Conservation (phyloP, 2,113 vertebrate species). For the Rhinopomastus cyanomelas region DNA sequence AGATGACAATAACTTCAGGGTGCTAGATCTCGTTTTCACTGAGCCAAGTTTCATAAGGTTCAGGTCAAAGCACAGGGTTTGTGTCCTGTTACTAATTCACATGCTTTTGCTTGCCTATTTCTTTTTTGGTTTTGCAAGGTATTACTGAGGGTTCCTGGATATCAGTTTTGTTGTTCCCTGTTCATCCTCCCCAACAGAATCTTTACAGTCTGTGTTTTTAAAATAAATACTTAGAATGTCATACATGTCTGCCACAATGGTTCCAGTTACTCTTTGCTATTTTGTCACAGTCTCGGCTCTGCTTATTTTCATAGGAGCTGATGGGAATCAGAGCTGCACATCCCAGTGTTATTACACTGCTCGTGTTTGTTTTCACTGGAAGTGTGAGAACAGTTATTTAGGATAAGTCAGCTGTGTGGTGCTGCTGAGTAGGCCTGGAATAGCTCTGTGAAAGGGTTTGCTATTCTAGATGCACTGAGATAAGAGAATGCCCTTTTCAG, state of each 20-base stretch:
- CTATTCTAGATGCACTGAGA: not conserved
- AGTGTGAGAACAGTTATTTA: conserved; percentile 60
- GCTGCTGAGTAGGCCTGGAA: conserved; percentile 9
- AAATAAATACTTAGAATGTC: conserved; percentile 68
- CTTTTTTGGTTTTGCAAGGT: not conserved
- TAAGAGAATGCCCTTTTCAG: not conserved
- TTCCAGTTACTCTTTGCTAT: conserved; percentile 55
- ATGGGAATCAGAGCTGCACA: conserved; percentile 54
- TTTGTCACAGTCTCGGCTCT: conserved; percentile 67
- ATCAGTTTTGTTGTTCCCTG: not conserved
- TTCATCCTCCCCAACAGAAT: conserved; percentile 7
- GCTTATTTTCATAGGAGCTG: conserved; percentile 71
- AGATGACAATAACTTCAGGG: not conserved
- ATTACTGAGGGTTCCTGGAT: not conserved
- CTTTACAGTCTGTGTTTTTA: conserved; percentile 48
- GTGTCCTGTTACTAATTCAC: not conserved
- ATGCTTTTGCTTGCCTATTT: not conserved
- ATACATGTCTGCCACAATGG: not conserved
- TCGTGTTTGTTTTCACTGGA: conserved; percentile 71
- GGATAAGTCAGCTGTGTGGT: conserved; percentile 41
- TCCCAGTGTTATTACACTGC: conserved; percentile 59
- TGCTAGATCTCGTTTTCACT: not conserved
- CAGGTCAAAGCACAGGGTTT: not conserved
- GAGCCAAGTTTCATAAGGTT: not conserved
- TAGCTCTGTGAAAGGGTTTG: not conserved